Evolutionary conservation across 2,113 vertebrate species (phyloP).

Genomic region (Neotoma lepida): DNA sequence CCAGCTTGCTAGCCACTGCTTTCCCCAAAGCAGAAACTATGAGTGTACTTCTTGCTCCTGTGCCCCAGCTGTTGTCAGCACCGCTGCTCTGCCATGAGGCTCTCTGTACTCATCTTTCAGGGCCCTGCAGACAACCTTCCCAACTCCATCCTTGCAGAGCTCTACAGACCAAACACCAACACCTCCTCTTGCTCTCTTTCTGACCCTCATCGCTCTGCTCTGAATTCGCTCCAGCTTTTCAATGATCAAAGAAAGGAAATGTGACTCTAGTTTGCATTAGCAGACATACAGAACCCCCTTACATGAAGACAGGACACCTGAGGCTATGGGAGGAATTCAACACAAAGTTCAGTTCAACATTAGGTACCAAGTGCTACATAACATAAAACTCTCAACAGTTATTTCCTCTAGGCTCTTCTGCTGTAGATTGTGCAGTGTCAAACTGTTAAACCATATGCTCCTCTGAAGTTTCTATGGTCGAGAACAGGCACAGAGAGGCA

Average conservation of each 20-base stretch:
- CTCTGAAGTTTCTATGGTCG: accelerated
- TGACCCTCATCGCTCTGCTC: not conserved
- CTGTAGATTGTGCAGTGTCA: accelerated
- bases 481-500: not conserved
- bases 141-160: not conserved
- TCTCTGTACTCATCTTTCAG: too few species aligned
- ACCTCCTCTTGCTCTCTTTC: not conserved
- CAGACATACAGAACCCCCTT: not conserved
- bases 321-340: accelerated
- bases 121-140: not conserved
- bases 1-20: not conserved
- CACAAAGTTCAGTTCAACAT: accelerated
- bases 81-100: too few species aligned
- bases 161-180: not conserved
- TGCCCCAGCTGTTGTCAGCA: accelerated
- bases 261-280: not conserved
- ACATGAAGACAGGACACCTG: not conserved
- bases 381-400: not conserved
- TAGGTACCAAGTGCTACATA: not conserved
- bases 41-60: too few species aligned
- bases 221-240: not conserved
- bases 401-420: not conserved
- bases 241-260: not conserved
- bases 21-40: accelerated
- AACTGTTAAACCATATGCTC: too few species aligned